Evolutionary conservation across 2,113 vertebrate genomes (phyloP).

Genomic region (Pelusios castaneus): DNA sequence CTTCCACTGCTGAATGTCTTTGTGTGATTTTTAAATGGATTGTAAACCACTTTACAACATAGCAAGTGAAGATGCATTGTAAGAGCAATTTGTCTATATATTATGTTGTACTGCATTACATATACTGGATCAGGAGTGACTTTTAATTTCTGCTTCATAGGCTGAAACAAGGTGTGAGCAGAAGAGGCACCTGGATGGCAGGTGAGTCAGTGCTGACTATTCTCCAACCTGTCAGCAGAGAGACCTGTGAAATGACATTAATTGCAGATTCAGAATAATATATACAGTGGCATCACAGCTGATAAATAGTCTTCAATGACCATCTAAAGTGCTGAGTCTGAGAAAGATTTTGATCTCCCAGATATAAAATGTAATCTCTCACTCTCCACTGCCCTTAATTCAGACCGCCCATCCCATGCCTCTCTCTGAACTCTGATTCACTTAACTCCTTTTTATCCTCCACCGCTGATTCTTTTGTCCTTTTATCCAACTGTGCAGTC

Average conservation of each 20-base stretch:
- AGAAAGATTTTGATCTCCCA: background rate
- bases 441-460: background rate
- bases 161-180: constrained; percentile 4
- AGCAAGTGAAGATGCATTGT: background rate
- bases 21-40: background rate
- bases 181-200: background rate
- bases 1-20: background rate
- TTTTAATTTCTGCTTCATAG: constrained; percentile 31
- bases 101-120: background rate
- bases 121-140: background rate
- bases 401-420: background rate
- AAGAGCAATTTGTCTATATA: constrained; percentile 1
- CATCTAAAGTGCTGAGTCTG: background rate
- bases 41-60: background rate
- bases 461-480: background rate
- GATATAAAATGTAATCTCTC: background rate
- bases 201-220: background rate
- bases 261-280: constrained; percentile 19
- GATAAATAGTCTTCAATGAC: background rate
- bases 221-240: background rate
- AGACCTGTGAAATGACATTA: constrained; percentile 5
- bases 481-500: background rate
- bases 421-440: background rate
- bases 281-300: background rate
- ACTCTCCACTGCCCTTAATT: background rate